Evolutionary conservation across 2,113 vertebrate species (phyloP).

Genomic region (human): DNA sequence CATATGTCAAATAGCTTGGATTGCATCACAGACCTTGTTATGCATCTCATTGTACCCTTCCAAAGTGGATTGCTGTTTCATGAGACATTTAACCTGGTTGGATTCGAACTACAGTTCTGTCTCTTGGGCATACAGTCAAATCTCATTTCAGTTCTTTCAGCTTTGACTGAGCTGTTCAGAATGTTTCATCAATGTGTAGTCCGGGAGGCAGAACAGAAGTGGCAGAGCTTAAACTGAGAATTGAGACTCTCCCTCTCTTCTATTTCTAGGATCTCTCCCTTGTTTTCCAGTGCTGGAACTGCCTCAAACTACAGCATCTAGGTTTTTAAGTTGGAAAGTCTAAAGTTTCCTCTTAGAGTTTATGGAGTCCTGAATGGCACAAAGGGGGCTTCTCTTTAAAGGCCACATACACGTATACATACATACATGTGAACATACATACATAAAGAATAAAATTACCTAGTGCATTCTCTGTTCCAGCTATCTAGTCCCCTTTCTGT

Average conservation of each 20-base stretch:
- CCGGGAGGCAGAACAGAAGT: not conserved
- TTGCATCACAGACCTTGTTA: not conserved
- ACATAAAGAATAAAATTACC: not conserved
- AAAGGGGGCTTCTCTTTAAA: not conserved
- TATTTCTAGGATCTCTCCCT: not conserved
- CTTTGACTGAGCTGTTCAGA: not conserved
- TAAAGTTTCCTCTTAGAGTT: not conserved
- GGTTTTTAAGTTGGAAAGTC: not conserved
- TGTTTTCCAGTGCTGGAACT: not conserved
- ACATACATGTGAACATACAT: not conserved
- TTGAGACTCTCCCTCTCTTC: not conserved
- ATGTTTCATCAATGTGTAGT: not conserved
- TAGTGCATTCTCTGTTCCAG: not conserved
- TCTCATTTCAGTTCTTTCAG: not conserved
- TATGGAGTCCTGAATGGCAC: not conserved
- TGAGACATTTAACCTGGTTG: not conserved
- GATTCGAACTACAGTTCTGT: not conserved
- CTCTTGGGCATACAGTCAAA: not conserved
- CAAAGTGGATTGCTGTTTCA: not conserved
- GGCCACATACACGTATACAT: not conserved
- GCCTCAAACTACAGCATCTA: not conserved
- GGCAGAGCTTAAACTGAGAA: not conserved
- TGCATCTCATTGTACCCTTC: not conserved
- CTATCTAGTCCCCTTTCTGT: not conserved
- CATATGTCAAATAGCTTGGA: not conserved